phyloP scores from a whole-genome alignment of 1,140 invertebrate genomes.

The Zaprionus gabonicus region DNA sequence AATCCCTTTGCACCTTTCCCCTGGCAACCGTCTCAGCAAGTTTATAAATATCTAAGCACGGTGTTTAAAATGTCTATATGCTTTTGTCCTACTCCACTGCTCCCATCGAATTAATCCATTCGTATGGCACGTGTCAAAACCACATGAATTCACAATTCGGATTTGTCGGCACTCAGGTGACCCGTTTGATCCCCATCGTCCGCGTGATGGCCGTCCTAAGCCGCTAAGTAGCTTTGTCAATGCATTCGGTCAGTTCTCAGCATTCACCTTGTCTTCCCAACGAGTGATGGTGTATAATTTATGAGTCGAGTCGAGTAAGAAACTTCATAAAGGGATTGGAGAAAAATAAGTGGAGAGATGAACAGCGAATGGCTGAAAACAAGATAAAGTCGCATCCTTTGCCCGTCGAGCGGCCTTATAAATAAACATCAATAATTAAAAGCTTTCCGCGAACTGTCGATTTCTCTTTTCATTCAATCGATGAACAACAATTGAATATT shows the following conservation, averaged over 20 bases:
- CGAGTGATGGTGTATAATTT: slow-evolving; percentile 50
- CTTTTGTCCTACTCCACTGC: slow-evolving; percentile 15
- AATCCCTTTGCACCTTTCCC: slow-evolving; percentile 3
- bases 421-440: slow-evolving; percentile 70
- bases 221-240: slow-evolving; percentile 63
- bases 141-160: slow-evolving; percentile 73
- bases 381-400: slow-evolving; percentile 7
- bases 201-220: slow-evolving; percentile 35
- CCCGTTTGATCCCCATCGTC: slow-evolving; percentile 1
- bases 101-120: slow-evolving; percentile 12
- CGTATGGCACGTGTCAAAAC: slow-evolving; percentile 68
- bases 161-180: slow-evolving; percentile 64
- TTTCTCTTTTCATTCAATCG: slow-evolving; percentile 1
- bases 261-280: slow-evolving; percentile 3
- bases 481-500: slow-evolving; percentile 1
- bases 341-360: slow-evolving; percentile 13
- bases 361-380: slow-evolving; percentile 13
- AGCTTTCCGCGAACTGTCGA: slow-evolving; percentile 10
- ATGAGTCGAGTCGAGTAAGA: slow-evolving; percentile 19
- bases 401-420: not conserved
- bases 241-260: slow-evolving; percentile 18
- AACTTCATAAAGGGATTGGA: not conserved
- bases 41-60: slow-evolving; percentile 3
- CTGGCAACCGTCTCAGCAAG: not conserved
- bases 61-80: slow-evolving; percentile 3